Percentiles rank a stretch among this genome's conserved stretches.
Conservation (phyloP, 2,113 vertebrate species). For the Noturus placidus region DNA sequence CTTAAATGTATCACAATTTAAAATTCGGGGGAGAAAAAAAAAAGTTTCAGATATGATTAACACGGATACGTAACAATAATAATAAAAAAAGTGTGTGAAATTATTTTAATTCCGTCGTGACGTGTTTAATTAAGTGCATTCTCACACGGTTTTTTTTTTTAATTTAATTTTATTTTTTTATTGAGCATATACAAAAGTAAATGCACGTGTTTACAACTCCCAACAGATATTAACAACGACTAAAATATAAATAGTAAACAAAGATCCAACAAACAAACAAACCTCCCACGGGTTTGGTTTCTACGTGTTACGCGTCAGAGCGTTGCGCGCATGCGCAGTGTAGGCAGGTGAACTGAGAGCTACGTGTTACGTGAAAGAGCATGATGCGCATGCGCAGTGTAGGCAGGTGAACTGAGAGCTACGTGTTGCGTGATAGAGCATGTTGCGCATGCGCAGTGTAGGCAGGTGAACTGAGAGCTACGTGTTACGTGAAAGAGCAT, state of each 20-base stretch:
- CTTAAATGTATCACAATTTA: not conserved
- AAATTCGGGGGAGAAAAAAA: not conserved
- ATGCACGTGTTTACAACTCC: no score
- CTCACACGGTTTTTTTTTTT: not conserved
- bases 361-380: not conserved
- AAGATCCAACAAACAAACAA: no score
- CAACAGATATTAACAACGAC: no score
- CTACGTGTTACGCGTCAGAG: not conserved
- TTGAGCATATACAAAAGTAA: no score
- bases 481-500: not conserved
- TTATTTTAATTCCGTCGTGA: not conserved
- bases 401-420: slow-evolving; percentile 8
- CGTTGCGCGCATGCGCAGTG: not conserved
- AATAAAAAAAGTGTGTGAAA: not conserved
- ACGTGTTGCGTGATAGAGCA: not conserved
- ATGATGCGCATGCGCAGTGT: not conserved
- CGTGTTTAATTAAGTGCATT: not conserved
- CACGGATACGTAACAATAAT: not conserved
- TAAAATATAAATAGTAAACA: no score
- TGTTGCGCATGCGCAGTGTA: not conserved
- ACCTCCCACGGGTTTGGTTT: not conserved
- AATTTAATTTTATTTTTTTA: no score
- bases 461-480: slow-evolving; percentile 15
- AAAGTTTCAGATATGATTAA: not conserved
- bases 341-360: slow-evolving; percentile 1